These are phyloP conservation scores for Drosophila testacea DNA, from an alignment of 2,888 invertebrate species.

Conservation along the genomic window DNA sequence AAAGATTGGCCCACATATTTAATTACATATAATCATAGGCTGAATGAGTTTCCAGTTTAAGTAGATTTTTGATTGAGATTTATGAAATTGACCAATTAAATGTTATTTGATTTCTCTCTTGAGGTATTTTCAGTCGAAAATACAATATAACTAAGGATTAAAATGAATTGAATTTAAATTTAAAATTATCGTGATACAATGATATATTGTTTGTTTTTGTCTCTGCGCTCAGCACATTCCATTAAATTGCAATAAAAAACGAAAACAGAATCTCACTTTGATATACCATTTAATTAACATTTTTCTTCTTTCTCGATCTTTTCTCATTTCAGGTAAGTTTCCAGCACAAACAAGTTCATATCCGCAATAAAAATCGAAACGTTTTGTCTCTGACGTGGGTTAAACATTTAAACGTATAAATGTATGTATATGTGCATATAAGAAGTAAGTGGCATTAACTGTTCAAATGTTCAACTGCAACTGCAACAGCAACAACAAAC, in stretches of 20 bases:
- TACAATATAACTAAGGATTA: too few species aligned
- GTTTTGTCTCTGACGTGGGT: constrained; percentile 78
- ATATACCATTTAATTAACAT: constrained; percentile 74
- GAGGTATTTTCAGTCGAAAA: too few species aligned
- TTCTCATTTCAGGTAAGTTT: constrained; percentile 73
- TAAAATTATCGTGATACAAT: background rate
- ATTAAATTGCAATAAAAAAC: constrained; percentile 31
- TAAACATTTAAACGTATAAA: constrained; percentile 37
- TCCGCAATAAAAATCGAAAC: constrained; percentile 72
- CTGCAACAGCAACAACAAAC: constrained; percentile 34
- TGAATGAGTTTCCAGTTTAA: background rate
- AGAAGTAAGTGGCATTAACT: constrained; percentile 75
- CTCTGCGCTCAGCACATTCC: background rate
- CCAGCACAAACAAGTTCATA: constrained; percentile 51
- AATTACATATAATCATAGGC: constrained; percentile 8
- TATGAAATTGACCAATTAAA: background rate
- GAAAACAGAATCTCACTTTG: constrained; percentile 30
- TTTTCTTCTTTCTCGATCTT: constrained; percentile 33
- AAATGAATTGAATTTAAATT: too few species aligned
- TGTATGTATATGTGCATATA: constrained; percentile 5
- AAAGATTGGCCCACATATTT: background rate
- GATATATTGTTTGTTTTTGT: constrained; percentile 1
- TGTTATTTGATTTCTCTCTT: background rate
- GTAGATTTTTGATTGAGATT: background rate
- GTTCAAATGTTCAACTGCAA: constrained; percentile 55